Conservation (phyloP, 2,888 invertebrate species). For the Shargacucullia verbasci region DNA sequence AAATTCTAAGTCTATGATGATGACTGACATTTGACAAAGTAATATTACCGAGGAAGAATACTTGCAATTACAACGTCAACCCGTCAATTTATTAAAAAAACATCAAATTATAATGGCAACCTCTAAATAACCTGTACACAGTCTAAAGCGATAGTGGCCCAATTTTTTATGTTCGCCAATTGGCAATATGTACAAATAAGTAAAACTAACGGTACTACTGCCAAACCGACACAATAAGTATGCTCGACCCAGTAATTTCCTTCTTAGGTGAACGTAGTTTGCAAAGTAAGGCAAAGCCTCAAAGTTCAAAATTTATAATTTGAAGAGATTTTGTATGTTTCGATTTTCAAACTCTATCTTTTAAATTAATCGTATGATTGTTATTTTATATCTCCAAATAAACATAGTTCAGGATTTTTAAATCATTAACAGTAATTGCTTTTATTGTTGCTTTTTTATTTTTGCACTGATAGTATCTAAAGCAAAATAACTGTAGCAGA, state of each 20-base stretch:
- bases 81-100: too few species aligned
- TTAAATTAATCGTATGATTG: too few species aligned
- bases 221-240: constrained; percentile 51
- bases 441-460: too few species aligned
- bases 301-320: not conserved
- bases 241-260: constrained; percentile 59
- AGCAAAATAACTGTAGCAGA: not conserved
- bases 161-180: constrained; percentile 39
- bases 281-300: constrained; percentile 13
- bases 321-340: too few species aligned
- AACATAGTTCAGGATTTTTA: too few species aligned
- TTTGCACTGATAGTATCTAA: too few species aligned
- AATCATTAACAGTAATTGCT: too few species aligned
- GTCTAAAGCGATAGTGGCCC: constrained; percentile 15
- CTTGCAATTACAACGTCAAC: too few species aligned
- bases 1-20: too few species aligned
- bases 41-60: not conserved
- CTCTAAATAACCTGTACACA: constrained; percentile 11
- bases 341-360: too few species aligned
- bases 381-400: too few species aligned
- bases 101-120: not conserved
- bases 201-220: constrained; percentile 58
- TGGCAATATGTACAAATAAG: constrained; percentile 56
- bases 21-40: not conserved
- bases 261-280: constrained; percentile 31